phyloP scores from a whole-genome alignment of 2,888 invertebrate species.

The Perithous albicinctus region DNA sequence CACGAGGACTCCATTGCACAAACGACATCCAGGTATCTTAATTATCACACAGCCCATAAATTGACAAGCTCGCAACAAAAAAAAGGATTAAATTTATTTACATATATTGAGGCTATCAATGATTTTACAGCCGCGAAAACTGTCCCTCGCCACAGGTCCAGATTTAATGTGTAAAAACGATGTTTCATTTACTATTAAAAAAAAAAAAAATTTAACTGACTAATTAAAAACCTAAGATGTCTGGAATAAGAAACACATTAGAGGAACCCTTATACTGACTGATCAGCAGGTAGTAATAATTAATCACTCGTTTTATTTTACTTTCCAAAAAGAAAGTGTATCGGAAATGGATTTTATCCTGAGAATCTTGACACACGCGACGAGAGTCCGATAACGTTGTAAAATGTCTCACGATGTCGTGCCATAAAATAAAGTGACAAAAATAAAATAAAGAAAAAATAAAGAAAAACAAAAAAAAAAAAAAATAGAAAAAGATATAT shows the following conservation, averaged over 20 bases:
- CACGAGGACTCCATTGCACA: neutral
- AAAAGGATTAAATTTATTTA: neutral
- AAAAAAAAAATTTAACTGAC: conserved; percentile 10
- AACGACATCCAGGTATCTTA: neutral
- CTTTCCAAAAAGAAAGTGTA: neutral
- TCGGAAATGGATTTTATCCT: conserved; percentile 35
- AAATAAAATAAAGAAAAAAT: neutral
- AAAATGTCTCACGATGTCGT: neutral
- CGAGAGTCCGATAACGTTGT: conserved; percentile 43
- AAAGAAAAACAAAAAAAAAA: neutral
- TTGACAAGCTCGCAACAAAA: neutral
- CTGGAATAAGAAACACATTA: neutral
- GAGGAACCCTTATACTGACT: neutral
- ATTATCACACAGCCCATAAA: conserved; percentile 1
- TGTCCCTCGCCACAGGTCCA: neutral
- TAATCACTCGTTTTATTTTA: conserved; percentile 31
- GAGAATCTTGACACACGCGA: conserved; percentile 38
- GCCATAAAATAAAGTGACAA: conserved; percentile 1
- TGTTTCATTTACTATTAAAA: neutral
- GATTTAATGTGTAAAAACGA: conserved; percentile 1
- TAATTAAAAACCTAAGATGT: conserved; percentile 35
- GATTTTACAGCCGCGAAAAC: conserved; percentile 10
- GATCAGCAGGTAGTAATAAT: conserved; percentile 17
- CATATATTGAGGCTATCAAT: neutral
- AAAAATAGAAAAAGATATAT: conserved; percentile 13